Base-by-base conservation (phyloP, 2,113 vertebrate species). In the Malurus alboscapulatus region DNA sequence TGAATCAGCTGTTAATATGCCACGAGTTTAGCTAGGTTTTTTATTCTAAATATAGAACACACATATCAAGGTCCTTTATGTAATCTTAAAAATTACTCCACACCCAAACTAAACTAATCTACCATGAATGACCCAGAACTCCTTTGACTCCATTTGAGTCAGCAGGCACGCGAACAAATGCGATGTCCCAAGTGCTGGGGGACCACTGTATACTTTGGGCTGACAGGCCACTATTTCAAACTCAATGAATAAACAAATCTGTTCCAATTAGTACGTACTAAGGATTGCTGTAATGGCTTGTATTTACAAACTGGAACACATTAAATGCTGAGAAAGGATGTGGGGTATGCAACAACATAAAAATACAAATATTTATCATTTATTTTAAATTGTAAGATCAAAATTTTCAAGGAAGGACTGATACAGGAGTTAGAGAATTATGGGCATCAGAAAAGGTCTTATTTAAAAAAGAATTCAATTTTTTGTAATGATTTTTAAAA, bases 31-130 rank as follows among this genome's bases (percentile, higher is more conserved):
- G 0, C 18, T 66, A 50, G 17, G 9, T n/a, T 58, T 84, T 63
- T 36, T 20, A 42, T 67, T 87, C 63, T 75, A 90, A 71, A 83
- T 44, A 84, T 32, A 77, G 13, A 84, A 34, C 34, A 27, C 30
- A 62, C 17, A 61, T 38, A 73, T 32, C 11, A 1, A 79, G 25
- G 21, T 74, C 16, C 21, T 71, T 91, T 80, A 53, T 22, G 8
- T 75, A 96, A 92, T 83, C 73, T 82, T 59, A 84, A 77, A 74
- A 87, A 79, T 91, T 22, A 48, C 48, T 84, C 82, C 94, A 92
- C 91, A 66, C 76, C 71, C 87, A 85, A 76, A 42, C 26, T 30
- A 63, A 94, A 65, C 40, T 65, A 71, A 78, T 42, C 34, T 65
- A n/a, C 66, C 48, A 27, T 16, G 53, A 83, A 62, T 11, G 66